phyloP scores from a whole-genome alignment of 2,113 vertebrate genomes.

The Mellivora capensis region DNA sequence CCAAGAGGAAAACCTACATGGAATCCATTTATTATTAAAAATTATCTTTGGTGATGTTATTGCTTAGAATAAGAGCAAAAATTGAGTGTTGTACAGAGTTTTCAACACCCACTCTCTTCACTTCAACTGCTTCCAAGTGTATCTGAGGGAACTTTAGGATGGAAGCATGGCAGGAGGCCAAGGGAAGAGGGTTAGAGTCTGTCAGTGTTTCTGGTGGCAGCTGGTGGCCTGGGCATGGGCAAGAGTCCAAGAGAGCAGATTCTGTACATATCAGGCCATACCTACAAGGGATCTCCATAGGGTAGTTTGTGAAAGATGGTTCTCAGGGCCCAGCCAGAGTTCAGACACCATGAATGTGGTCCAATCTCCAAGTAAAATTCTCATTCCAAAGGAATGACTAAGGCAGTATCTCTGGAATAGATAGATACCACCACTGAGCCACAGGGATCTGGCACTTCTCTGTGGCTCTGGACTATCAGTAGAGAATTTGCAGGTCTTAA shows the following conservation, averaged over 20 bases:
- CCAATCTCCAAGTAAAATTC: background rate
- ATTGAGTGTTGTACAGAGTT: background rate
- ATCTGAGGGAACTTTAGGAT: background rate
- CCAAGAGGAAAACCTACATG: background rate
- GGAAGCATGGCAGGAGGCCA: background rate
- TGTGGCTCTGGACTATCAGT: background rate
- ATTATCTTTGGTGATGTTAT: background rate
- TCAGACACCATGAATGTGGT: background rate
- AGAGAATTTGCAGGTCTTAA: background rate
- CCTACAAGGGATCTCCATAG: background rate
- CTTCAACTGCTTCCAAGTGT: background rate
- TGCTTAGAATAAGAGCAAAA: conserved; percentile 1
- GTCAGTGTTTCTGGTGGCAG: background rate
- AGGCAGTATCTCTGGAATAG: background rate
- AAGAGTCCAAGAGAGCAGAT: background rate
- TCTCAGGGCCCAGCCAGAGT: background rate
- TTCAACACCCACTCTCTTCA: background rate
- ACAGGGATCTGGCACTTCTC: background rate
- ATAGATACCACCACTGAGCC: background rate
- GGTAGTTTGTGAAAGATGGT: background rate
- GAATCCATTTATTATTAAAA: background rate
- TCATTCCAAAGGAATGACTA: background rate
- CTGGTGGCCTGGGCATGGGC: background rate
- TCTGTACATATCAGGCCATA: background rate
- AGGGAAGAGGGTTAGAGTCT: background rate